Evolutionary conservation across 2,888 invertebrate genomes (phyloP), one percentile per base, ranked within the genome.

Genomic region (Cephus spinipes): DNA sequence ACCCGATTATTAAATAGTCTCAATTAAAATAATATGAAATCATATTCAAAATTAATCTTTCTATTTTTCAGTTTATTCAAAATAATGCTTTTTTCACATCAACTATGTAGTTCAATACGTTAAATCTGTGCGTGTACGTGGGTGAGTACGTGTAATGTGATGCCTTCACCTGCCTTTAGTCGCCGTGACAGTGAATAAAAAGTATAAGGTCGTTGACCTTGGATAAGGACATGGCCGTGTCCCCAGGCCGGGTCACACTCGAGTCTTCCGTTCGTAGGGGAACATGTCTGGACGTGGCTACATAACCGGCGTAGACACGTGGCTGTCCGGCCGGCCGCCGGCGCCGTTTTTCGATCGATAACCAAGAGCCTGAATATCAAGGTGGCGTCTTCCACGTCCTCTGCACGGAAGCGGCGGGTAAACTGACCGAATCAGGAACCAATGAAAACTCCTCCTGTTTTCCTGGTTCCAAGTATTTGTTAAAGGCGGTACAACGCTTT

Each of bases 161-260:
- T 23, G 23, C 6, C 23, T 40, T 40, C 40, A 0, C 23, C 23
- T 23, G 40, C 23, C 15, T 40, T 23, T 6, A 23, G 6, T 23
- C 40, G 71, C 71, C 71, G 11, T 31, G 32, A 30, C 71, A 71
- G 12, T 32, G 71, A 31, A 32, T 32, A 30, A 32, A 32, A 31
- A 30, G 30, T 32, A 75, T 68, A 75, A 82, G 89, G 87, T 84
- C 89, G 85, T 88, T 87, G 89, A 89, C 89, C 87, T 89, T 88
- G 85, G 84, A 79, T 86, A 87, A 89, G 88, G 87, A 88, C 87
- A 85, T 84, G 85, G 87, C 85, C 87, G 86, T 88, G 88, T 89
- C 89, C 89, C 89, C 88, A 89, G 89, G 88, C 89, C 89, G 89
- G 89, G 89, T 89, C 89, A 89, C 88, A 87, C 84, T 88, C 85